These are phyloP conservation scores for Aphaenogaster floridana DNA, from an alignment of 1,140 invertebrate species.

Conservation along the genomic window DNA sequence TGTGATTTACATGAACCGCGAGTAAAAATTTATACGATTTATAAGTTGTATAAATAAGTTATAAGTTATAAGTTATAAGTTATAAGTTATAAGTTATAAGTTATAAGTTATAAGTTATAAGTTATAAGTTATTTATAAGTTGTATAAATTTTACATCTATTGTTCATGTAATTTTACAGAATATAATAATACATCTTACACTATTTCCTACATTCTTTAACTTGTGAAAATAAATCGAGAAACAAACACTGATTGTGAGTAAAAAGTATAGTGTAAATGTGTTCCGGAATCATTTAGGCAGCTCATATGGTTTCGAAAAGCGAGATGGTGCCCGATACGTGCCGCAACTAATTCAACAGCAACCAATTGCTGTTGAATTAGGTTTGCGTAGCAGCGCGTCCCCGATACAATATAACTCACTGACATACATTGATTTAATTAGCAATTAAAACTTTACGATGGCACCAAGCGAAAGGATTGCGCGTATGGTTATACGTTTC, in stretches of 20 bases:
- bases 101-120: too few relatives aligned
- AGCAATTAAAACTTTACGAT: slow-evolving; percentile 61
- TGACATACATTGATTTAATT: slow-evolving; percentile 62
- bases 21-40: not conserved
- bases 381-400: slow-evolving; percentile 10
- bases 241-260: not conserved
- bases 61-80: too few relatives aligned
- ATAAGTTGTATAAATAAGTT: not conserved
- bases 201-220: not conserved
- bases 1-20: not conserved
- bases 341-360: not conserved
- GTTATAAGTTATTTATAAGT: too few relatives aligned
- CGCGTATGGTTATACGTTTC: slow-evolving; percentile 13
- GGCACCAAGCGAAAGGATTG: not conserved
- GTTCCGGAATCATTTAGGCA: not conserved
- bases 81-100: too few relatives aligned
- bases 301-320: slow-evolving; percentile 3
- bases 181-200: not conserved
- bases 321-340: slow-evolving; percentile 3
- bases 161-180: not conserved
- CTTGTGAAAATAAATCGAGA: not conserved
- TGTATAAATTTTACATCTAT: not conserved
- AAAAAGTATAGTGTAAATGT: slow-evolving; percentile 5
- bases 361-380: slow-evolving; percentile 56
- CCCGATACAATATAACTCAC: slow-evolving; percentile 50